phyloP scores from a whole-genome alignment of 2,888 invertebrate genomes.

The Galerucella calmariensis region DNA sequence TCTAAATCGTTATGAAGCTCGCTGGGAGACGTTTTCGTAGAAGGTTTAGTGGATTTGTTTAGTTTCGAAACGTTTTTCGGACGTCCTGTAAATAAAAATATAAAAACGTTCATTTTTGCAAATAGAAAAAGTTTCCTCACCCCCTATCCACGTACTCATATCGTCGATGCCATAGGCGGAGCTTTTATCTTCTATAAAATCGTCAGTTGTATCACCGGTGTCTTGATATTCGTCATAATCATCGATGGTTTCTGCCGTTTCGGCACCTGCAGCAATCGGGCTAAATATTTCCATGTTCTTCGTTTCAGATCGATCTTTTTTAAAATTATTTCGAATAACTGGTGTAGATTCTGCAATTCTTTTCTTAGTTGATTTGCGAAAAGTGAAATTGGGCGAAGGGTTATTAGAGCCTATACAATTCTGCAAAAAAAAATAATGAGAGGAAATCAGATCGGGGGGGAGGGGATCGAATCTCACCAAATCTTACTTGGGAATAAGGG shows the following conservation, averaged over 20 bases:
- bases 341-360: constrained; percentile 58
- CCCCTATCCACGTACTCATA: constrained; percentile 75
- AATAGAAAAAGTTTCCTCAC: constrained; percentile 59
- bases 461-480: too few species aligned
- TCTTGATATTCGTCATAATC: constrained; percentile 16
- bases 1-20: constrained; percentile 75
- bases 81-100: constrained; percentile 29
- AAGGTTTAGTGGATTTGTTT: constrained; percentile 2
- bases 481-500: too few species aligned
- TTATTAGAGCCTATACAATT: constrained; percentile 16
- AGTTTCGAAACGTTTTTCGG: not conserved
- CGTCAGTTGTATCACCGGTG: constrained; percentile 20
- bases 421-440: not conserved
- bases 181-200: constrained; percentile 25
- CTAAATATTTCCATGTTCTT: constrained; percentile 69
- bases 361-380: constrained; percentile 35
- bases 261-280: constrained; percentile 66
- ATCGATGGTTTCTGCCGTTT: constrained; percentile 48
- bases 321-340: constrained; percentile 51
- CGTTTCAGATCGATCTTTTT: constrained; percentile 52
- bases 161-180: constrained; percentile 68
- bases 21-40: constrained; percentile 22
- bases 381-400: constrained; percentile 15
- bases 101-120: not conserved
- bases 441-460: too few species aligned